Evolutionary conservation across 2,888 invertebrate species (phyloP).

Genomic region (Geotrupes spiniger): DNA sequence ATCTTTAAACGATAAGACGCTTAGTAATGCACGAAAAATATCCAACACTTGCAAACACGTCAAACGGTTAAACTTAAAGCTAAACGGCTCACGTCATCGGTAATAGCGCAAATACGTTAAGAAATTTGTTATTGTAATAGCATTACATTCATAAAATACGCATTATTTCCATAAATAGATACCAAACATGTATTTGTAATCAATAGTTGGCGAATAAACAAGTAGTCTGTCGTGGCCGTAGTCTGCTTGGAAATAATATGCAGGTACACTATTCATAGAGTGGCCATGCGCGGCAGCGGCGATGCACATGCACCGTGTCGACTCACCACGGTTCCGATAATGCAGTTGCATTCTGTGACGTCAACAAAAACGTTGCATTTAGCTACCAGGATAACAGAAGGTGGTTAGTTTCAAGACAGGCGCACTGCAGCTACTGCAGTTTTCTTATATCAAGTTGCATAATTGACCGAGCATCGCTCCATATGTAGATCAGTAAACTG

Average conservation of each 20-base stretch:
- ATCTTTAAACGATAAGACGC: too few relatives aligned
- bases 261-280: conserved; percentile 28
- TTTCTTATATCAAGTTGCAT: conserved; percentile 13
- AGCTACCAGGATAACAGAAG: conserved; percentile 42
- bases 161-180: conserved; percentile 1
- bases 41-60: too few relatives aligned
- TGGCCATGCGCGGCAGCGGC: conserved; percentile 21
- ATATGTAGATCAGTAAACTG: neutral
- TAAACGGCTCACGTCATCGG: too few relatives aligned
- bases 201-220: neutral
- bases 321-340: conserved; percentile 17
- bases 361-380: conserved; percentile 40
- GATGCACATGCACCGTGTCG: conserved; percentile 56
- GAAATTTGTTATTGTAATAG: too few relatives aligned
- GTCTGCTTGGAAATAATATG: conserved; percentile 31
- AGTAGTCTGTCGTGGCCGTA: neutral
- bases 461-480: conserved; percentile 8
- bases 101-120: too few relatives aligned
- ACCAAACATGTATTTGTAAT: too few relatives aligned
- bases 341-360: conserved; percentile 40
- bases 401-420: conserved; percentile 32
- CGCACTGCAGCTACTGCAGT: conserved; percentile 24
- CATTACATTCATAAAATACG: too few relatives aligned
- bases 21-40: too few relatives aligned
- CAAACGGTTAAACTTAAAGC: too few relatives aligned